Conservation (phyloP, 2,797 vertebrate genomes). For the Enoplosus armatus region DNA sequence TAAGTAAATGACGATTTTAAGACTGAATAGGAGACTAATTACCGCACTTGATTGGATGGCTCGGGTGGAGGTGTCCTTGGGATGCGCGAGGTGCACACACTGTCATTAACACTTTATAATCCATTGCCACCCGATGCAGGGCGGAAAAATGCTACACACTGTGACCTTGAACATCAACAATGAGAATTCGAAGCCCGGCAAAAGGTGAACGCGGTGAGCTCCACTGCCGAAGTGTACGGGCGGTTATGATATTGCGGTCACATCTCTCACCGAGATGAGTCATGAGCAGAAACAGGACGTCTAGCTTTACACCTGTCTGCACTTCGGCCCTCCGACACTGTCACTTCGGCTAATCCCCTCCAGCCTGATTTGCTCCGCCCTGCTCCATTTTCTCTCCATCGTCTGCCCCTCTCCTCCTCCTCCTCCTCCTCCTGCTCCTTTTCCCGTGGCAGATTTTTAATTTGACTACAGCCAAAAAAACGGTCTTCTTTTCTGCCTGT, state of each 20-base stretch:
- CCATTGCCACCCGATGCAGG: background rate
- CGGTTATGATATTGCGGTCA: background rate
- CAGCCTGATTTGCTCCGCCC: conserved; percentile 9
- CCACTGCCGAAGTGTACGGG: background rate
- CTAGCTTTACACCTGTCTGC: conserved; percentile 18
- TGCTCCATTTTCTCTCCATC: too few species aligned
- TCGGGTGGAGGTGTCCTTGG: conserved; percentile 19
- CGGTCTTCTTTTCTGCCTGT: conserved; percentile 1
- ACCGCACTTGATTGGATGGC: conserved; percentile 38
- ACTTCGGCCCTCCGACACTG: conserved; percentile 16
- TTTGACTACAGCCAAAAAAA: conserved; percentile 44
- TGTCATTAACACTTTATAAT: conserved; percentile 2
- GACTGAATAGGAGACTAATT: conserved; percentile 38
- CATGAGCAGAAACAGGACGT: background rate
- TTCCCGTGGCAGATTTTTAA: conserved; percentile 48
- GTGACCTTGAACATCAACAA: background rate
- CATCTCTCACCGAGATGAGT: background rate
- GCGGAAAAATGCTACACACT: background rate
- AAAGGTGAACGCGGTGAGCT: background rate
- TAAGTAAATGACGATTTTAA: conserved; percentile 40
- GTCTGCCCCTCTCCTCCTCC: too few species aligned
- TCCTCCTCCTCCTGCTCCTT: too few species aligned
- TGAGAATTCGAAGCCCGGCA: background rate
- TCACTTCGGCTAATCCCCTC: conserved; percentile 33
- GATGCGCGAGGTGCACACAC: background rate